phyloP scores from a whole-genome alignment of 2,888 invertebrate species.

The Parapristionchus giblindavisi region DNA sequence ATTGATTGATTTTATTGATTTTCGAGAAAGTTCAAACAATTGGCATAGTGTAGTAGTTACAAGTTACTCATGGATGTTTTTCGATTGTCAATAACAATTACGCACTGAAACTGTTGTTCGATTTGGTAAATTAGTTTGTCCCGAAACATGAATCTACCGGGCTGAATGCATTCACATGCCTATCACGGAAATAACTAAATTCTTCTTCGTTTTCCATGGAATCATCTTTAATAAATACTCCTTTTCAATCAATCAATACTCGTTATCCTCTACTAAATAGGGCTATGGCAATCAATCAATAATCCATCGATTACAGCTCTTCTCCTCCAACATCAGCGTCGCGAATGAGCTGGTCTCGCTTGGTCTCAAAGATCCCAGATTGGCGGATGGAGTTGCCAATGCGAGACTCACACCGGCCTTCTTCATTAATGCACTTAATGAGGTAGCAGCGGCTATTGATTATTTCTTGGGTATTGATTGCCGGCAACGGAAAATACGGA shows the following conservation, averaged over 20 bases:
- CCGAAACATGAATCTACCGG: no score
- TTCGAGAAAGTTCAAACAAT: no score
- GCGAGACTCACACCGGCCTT: constrained; percentile 40
- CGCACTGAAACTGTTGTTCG: neutral
- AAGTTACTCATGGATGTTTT: no score
- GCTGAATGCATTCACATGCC: neutral
- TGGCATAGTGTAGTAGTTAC: no score
- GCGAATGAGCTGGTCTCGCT: constrained; percentile 12
- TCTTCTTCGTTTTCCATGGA: no score
- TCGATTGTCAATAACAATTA: no score
- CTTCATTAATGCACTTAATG: constrained; percentile 33
- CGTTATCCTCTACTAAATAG: no score
- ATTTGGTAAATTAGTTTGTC: neutral
- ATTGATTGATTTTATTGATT: no score
- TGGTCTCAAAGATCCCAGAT: constrained; percentile 35
- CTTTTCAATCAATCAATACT: constrained; percentile 35
- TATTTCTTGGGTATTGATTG: no score
- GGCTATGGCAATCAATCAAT: no score
- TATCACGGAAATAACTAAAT: no score
- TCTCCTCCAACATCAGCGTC: constrained; percentile 19
- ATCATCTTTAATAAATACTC: neutral
- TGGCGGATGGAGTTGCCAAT: constrained; percentile 39
- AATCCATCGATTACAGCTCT: neutral
- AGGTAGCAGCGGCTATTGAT: constrained; percentile 28
- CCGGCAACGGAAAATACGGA: no score